Percentiles rank a stretch among this genome's conserved stretches.
phyloP scores from a whole-genome alignment of 2,797 vertebrate species.

The Anableps anableps region DNA sequence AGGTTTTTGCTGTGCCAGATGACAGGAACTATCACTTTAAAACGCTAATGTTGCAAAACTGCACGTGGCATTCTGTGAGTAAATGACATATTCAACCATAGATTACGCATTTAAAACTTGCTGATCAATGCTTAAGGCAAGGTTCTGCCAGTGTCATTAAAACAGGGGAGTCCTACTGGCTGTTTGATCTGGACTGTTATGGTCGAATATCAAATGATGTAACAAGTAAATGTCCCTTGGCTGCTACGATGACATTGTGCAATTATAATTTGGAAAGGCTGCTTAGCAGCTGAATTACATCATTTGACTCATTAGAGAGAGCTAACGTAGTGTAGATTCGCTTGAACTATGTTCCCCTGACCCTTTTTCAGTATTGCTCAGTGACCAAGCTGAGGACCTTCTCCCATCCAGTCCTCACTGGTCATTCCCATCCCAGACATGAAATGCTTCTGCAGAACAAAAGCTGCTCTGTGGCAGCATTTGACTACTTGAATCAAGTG shows the following conservation, averaged over 20 bases:
- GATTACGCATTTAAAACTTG: slow-evolving; percentile 14
- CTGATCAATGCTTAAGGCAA: background rate
- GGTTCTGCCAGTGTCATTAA: slow-evolving; percentile 22
- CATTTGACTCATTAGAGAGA: slow-evolving; percentile 27
- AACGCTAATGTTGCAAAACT: slow-evolving; percentile 22
- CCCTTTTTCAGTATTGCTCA: slow-evolving; percentile 32
- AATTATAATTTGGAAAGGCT: slow-evolving; percentile 48
- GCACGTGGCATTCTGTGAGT: slow-evolving; percentile 4
- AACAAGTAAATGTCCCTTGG: slow-evolving; percentile 14
- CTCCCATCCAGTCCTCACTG: slow-evolving; percentile 11
- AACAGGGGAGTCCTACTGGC: slow-evolving; percentile 8
- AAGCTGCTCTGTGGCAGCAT: slow-evolving; percentile 49
- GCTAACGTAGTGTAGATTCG: slow-evolving; percentile 26
- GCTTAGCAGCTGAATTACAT: slow-evolving; percentile 43
- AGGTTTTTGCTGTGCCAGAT: slow-evolving; percentile 21
- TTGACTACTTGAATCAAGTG: slow-evolving; percentile 71
- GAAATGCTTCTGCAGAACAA: slow-evolving; percentile 68
- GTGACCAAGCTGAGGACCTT: slow-evolving; percentile 33
- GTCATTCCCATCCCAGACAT: slow-evolving; percentile 48
- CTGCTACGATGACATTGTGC: slow-evolving; percentile 32
- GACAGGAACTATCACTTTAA: slow-evolving; percentile 47
- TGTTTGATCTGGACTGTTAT: slow-evolving; percentile 34
- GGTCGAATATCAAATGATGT: slow-evolving; percentile 37
- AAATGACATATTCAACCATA: background rate
- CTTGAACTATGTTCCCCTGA: slow-evolving; percentile 35